These are phyloP conservation scores for Psammodynastes pulverulentus DNA, from an alignment of 2,113 vertebrate species.

Conservation along the genomic window DNA sequence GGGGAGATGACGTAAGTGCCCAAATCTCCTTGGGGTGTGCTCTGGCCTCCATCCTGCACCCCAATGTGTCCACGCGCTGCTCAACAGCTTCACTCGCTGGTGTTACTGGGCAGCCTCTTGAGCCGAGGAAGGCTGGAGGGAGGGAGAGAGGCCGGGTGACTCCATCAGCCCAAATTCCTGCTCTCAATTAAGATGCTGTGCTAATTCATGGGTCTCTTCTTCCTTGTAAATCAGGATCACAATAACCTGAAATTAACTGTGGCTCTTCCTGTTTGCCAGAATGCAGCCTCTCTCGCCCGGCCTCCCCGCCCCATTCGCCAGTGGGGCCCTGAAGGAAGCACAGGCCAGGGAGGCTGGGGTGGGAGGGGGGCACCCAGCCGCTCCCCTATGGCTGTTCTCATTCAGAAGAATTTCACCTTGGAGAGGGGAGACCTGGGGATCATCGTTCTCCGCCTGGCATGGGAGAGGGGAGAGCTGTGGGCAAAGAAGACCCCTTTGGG, in stretches of 20 bases:
- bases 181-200: background rate
- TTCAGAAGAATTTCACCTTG: background rate
- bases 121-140: background rate
- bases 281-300: background rate
- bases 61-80: background rate
- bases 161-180: background rate
- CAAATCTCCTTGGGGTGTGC: background rate
- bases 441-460: background rate
- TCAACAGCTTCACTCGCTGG: background rate
- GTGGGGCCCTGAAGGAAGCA: background rate
- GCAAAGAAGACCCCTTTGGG: background rate
- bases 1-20: too few relatives aligned
- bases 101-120: background rate
- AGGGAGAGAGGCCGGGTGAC: background rate
- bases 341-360: background rate
- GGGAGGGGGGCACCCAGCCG: rapidly evolving
- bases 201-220: background rate
- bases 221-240: background rate
- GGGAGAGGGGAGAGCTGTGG: background rate
- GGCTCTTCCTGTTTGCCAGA: background rate
- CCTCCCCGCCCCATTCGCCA: background rate
- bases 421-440: background rate
- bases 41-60: background rate
- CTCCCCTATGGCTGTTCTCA: background rate
- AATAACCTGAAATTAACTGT: background rate